phyloP scores from a whole-genome alignment of 2,888 invertebrate genomes.

The Limnephilus marmoratus region DNA sequence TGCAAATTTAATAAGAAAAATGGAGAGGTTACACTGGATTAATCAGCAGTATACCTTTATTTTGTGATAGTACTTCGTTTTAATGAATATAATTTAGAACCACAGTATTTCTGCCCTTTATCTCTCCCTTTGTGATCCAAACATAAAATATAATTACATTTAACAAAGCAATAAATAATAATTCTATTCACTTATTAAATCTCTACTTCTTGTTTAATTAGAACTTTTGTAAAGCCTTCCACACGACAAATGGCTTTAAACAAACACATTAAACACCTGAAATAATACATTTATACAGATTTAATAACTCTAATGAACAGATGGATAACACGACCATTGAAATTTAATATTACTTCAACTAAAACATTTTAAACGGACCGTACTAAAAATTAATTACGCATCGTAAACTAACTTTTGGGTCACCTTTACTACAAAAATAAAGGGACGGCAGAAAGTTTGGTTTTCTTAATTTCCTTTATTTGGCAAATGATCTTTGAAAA shows the following conservation, averaged over 20 bases:
- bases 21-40: no score
- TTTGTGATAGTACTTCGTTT: no score
- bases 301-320: neutral
- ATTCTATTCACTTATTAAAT: neutral
- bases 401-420: conserved; percentile 2
- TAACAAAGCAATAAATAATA: neutral
- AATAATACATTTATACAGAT: neutral
- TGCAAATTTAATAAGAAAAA: no score
- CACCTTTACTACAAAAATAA: neutral
- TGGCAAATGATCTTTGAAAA: neutral
- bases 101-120: no score
- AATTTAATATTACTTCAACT: neutral
- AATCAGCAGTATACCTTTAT: no score
- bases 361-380: neutral
- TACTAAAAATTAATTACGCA: neutral
- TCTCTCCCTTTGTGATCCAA: neutral
- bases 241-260: neutral
- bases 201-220: neutral
- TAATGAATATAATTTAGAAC: no score
- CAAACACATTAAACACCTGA: neutral
- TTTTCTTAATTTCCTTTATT: neutral
- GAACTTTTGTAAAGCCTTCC: neutral
- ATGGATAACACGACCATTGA: neutral
- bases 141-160: neutral
- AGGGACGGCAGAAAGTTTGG: neutral